phyloP scores from a whole-genome alignment of 2,888 invertebrate species.

The Dryomyza anilis region DNA sequence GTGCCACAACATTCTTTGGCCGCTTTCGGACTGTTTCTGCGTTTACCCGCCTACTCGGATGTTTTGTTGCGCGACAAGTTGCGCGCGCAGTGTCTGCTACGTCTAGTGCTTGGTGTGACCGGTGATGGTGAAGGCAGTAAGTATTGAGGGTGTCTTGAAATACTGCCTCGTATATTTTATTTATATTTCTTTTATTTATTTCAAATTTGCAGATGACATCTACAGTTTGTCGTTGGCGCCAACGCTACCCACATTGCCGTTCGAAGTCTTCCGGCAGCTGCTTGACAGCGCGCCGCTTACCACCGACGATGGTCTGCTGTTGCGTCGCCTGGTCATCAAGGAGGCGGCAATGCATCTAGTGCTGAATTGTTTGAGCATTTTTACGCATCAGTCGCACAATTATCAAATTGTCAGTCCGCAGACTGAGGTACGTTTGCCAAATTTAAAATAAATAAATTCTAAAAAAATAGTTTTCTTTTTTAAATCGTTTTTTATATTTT shows the following conservation, averaged over 20 bases:
- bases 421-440: constrained; percentile 39
- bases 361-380: constrained; percentile 85
- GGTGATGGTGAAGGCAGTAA: constrained; percentile 89
- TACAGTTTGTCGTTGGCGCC: constrained; percentile 72
- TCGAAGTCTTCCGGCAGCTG: constrained; percentile 68
- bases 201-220: constrained; percentile 66
- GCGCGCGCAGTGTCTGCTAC: constrained; percentile 82
- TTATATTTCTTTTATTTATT: background rate
- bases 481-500: no score
- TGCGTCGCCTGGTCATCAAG: constrained; percentile 79
- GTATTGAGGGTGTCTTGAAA: constrained; percentile 38
- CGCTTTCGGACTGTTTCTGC: constrained; percentile 86
- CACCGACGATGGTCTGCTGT: constrained; percentile 75
- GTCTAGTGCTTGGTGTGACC: constrained; percentile 86
- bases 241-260: constrained; percentile 67
- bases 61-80: constrained; percentile 82
- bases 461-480: background rate
- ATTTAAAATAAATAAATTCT: background rate
- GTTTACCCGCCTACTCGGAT: constrained; percentile 89
- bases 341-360: constrained; percentile 85
- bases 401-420: constrained; percentile 58
- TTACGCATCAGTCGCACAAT: constrained; percentile 78
- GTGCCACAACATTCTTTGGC: constrained; percentile 90
- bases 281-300: constrained; percentile 77
- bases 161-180: background rate